Base-by-base conservation (phyloP, 2,888 invertebrate species). In the Lycia hirtaria region DNA sequence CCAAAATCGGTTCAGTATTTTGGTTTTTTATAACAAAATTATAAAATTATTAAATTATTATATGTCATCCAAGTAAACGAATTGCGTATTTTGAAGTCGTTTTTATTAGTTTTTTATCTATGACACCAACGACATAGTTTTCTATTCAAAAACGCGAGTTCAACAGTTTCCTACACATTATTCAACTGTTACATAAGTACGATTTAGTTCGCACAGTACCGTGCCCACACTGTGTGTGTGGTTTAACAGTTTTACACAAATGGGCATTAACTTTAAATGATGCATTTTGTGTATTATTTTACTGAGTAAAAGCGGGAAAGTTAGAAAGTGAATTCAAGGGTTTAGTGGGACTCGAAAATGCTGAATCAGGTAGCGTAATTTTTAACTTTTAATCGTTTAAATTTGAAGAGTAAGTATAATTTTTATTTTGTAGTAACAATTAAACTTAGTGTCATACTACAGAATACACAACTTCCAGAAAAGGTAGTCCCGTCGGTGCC, bases 141-240 rank as follows among this genome's bases (percentile, higher is more conserved):
- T 38, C 38, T 41, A 41, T 54, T 48, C 33, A 47, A 47, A 56
- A 41, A 45, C 22, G 33, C 17, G 38, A 45, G 38, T 24, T 17
- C 35, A 4, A 26, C 10, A 32, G 37, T 48, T 49, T 52, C 55
- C 56, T 58, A 37, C 37, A 41, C n/a, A 41, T 45, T 41, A 47
- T 32, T 52, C 49, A 45, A 51, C 51, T 32, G 56, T 56, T 56
- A 47, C 33, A 28, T 41, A 56, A 56, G 28, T 5, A 35, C 24
- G 44, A 19, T 44, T 41, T 20, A 44, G 38, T 56, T 56, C 56
- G 38, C 56, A 56, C 45, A 51, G 19, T 56, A 51, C 44, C 19
- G 32, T 43, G n/a, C 20, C 20, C 12, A 28, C 55, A 49, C 37
- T 43, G 43, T 47, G n/a, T 15, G 19, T 54, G 35, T 41, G 54